Conservation (phyloP, 2,888 invertebrate species). For the Xestobium rufovillosum region DNA sequence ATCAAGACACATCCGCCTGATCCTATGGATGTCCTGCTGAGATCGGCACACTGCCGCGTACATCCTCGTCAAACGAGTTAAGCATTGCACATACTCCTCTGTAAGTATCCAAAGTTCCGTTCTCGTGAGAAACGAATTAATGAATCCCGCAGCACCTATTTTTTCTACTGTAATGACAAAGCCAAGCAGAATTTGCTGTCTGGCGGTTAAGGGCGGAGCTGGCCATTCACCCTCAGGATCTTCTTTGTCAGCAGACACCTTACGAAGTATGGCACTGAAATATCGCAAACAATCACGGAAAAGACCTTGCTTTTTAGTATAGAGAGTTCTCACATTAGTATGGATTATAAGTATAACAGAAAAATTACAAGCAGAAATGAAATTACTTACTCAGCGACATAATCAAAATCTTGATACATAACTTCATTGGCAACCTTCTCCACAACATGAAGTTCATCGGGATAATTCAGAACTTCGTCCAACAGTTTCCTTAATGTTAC, state of each 20-base stretch:
- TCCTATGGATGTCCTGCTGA: constrained; percentile 33
- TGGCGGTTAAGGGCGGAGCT: background rate
- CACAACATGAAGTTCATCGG: background rate
- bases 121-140: background rate
- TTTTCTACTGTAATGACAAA: background rate
- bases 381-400: too few species aligned
- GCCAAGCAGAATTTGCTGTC: background rate
- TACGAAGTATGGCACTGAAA: too few species aligned
- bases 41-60: constrained; percentile 19
- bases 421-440: background rate
- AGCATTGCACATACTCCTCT: background rate
- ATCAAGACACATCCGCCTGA: constrained; percentile 38
- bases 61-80: constrained; percentile 11
- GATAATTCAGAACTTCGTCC: background rate
- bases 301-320: too few species aligned
- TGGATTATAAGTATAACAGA: background rate
- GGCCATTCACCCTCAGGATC: too few species aligned
- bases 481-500: too few species aligned
- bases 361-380: background rate
- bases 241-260: too few species aligned
- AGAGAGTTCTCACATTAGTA: too few species aligned
- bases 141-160: background rate
- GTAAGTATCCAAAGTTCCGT: background rate
- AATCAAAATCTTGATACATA: background rate
- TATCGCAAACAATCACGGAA: too few species aligned